Conservation (phyloP, 2,888 invertebrate genomes). For the Therioaphis trifolii region DNA sequence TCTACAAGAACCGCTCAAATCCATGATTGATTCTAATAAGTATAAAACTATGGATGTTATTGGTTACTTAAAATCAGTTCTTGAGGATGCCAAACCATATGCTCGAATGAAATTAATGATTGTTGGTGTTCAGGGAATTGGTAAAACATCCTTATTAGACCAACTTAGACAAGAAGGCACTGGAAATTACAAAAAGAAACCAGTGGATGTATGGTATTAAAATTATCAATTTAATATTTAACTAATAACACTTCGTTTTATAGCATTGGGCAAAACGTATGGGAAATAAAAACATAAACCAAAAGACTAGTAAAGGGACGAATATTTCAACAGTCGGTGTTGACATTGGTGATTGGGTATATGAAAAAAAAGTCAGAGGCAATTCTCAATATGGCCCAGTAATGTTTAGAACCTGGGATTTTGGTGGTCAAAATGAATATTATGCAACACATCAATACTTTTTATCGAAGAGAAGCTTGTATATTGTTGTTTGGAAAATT, state of each 20-base stretch:
- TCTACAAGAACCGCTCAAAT: slow-evolving; percentile 86
- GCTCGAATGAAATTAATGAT: slow-evolving; percentile 96
- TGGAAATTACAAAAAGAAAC: slow-evolving; percentile 77
- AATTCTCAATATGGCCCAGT: slow-evolving; percentile 83
- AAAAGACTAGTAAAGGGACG: slow-evolving; percentile 80
- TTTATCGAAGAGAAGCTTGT: slow-evolving; percentile 91
- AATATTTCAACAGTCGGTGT: slow-evolving; percentile 97
- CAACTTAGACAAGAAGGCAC: slow-evolving; percentile 88
- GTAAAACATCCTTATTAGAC: slow-evolving; percentile 92
- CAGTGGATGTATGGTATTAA: slow-evolving; percentile 72
- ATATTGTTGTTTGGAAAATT: slow-evolving; percentile 94
- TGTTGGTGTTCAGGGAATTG: slow-evolving; percentile 87
- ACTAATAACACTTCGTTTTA: slow-evolving; percentile 65
- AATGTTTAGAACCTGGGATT: slow-evolving; percentile 97
- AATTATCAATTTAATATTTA: slow-evolving; percentile 16
- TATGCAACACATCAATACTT: slow-evolving; percentile 99
- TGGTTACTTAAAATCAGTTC: slow-evolving; percentile 88
- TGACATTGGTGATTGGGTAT: slow-evolving; percentile 95
- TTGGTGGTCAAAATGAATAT: slow-evolving; percentile 97
- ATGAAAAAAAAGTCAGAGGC: slow-evolving; percentile 85
- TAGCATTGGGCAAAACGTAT: slow-evolving; percentile 95
- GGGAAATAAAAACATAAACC: slow-evolving; percentile 87
- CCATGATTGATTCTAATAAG: slow-evolving; percentile 91
- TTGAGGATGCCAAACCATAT: slow-evolving; percentile 92
- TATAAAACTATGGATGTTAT: slow-evolving; percentile 96